Percentiles rank a stretch among this genome's conserved stretches.
These are phyloP conservation scores for Rallus limicola DNA, from an alignment of 2,113 vertebrate species.

Conservation along the genomic window DNA sequence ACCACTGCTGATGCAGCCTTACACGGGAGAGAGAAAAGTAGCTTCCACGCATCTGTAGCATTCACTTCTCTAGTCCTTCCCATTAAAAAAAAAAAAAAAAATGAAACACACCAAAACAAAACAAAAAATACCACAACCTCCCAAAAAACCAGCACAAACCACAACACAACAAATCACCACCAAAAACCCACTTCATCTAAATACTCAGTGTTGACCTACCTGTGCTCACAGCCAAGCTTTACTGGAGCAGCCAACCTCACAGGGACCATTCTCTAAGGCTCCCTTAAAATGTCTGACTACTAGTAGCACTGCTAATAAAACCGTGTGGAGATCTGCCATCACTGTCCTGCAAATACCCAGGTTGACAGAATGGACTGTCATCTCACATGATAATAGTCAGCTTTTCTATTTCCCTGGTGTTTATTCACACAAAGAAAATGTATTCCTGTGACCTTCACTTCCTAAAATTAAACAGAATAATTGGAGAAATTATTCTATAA, in stretches of 20 bases:
- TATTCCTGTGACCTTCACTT: conserved; percentile 50
- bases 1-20: not conserved
- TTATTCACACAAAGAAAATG: conserved; percentile 44
- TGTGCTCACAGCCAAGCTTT: not conserved
- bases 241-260: not conserved
- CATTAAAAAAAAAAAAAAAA: not conserved
- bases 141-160: not conserved
- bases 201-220: not conserved
- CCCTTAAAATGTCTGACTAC: not conserved
- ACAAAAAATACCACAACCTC: no score
- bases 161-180: no score
- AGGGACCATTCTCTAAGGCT: not conserved
- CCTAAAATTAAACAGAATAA: conserved; percentile 66
- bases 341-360: not conserved
- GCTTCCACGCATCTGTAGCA: not conserved
- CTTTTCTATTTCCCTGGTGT: conserved; percentile 29
- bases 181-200: not conserved
- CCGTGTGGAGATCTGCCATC: not conserved
- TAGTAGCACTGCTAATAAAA: not conserved
- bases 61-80: not conserved
- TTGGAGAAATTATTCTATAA: conserved; percentile 53
- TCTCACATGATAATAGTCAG: not conserved
- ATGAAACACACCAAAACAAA: no score
- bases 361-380: not conserved
- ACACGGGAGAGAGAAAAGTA: not conserved